phyloP scores from a whole-genome alignment of 2,888 invertebrate genomes.

The Drosophila vallismaia region DNA sequence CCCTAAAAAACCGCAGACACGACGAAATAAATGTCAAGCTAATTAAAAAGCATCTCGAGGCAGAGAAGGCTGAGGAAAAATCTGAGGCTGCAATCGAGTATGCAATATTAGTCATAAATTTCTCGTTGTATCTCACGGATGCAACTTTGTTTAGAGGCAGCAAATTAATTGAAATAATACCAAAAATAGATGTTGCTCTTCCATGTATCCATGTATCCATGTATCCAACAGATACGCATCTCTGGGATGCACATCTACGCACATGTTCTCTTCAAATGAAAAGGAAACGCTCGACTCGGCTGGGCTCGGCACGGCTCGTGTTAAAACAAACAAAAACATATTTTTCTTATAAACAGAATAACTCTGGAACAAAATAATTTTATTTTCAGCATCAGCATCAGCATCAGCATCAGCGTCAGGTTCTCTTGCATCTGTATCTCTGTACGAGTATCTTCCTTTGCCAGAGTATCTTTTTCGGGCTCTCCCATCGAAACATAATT shows the following conservation, averaged over 20 bases:
- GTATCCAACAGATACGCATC: constrained; percentile 66
- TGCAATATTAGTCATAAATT: constrained; percentile 27
- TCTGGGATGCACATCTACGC: constrained; percentile 46
- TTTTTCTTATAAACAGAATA: constrained; percentile 76
- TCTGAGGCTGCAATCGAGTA: constrained; percentile 30
- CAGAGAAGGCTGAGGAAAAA: not conserved
- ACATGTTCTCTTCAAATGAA: constrained; percentile 49
- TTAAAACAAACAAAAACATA: constrained; percentile 77
- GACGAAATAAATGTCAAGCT: constrained; percentile 69
- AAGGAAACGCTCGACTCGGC: constrained; percentile 57
- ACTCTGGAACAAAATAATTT: constrained; percentile 63
- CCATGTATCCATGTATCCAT: constrained; percentile 47
- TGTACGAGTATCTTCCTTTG: constrained; percentile 31
- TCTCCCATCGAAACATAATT: constrained; percentile 75
- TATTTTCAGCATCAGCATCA: constrained; percentile 55
- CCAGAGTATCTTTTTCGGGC: constrained; percentile 30
- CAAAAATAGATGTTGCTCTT: constrained; percentile 48
- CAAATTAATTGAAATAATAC: constrained; percentile 64
- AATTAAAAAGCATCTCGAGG: constrained; percentile 65
- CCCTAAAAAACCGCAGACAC: constrained; percentile 54
- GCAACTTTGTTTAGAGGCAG: constrained; percentile 38
- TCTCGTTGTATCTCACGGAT: constrained; percentile 6
- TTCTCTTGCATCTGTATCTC: constrained; percentile 43
- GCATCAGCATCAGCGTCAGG: constrained; percentile 38
- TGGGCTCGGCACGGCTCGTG: constrained; percentile 43